phyloP scores from a whole-genome alignment of 1,140 invertebrate genomes.

The Antheraea pernyi region DNA sequence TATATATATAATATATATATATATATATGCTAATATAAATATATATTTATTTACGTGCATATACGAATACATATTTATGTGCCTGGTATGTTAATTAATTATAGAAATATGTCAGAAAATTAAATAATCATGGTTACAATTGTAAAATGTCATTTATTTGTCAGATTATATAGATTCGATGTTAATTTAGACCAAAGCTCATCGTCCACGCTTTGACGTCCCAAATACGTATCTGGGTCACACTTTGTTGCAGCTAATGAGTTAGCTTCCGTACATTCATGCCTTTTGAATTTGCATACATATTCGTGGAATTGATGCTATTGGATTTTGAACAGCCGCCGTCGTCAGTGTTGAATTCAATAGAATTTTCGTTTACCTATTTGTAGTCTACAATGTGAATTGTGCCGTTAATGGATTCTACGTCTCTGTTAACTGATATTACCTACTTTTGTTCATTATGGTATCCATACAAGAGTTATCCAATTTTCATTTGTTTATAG shows the following conservation, averaged over 20 bases:
- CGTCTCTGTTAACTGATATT: not conserved
- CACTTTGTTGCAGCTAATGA: slow-evolving; percentile 22
- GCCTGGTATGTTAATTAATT: too few relatives aligned
- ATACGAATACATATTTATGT: too few relatives aligned
- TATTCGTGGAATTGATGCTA: not conserved
- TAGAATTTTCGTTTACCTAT: not conserved
- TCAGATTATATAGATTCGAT: not conserved
- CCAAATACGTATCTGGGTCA: slow-evolving; percentile 9
- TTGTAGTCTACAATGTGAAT: not conserved
- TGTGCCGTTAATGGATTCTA: not conserved
- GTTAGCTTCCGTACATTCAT: slow-evolving; percentile 27
- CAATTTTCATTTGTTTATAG: too few relatives aligned
- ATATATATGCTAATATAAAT: too few relatives aligned
- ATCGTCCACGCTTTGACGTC: not conserved
- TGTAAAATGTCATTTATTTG: not conserved
- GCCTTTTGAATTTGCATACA: slow-evolving; percentile 16
- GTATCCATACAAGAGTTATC: not conserved
- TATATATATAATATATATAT: too few relatives aligned
- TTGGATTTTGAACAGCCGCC: slow-evolving; percentile 4
- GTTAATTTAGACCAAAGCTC: not conserved
- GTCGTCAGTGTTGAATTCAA: not conserved
- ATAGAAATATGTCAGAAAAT: too few relatives aligned
- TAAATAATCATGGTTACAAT: too few relatives aligned
- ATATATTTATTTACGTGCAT: too few relatives aligned
- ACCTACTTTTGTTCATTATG: too few relatives aligned